These are phyloP conservation scores for Glareola pratincola DNA, from an alignment of 2,113 vertebrate genomes.

Conservation along the genomic window DNA sequence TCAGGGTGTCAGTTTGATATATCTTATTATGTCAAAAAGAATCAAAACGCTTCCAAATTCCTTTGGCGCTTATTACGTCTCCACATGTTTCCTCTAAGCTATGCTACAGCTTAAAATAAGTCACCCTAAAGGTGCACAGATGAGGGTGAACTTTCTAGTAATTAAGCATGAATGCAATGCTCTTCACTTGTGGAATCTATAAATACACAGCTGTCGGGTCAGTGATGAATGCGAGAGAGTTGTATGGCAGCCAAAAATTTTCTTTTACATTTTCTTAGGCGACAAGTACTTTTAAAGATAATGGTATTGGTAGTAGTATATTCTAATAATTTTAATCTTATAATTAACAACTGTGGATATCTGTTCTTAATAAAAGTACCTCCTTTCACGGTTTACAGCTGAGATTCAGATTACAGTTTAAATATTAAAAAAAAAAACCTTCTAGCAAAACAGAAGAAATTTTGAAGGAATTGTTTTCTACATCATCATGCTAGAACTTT, in stretches of 20 bases:
- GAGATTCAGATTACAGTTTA: background rate
- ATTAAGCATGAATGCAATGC: background rate
- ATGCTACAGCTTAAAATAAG: background rate
- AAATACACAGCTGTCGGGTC: background rate
- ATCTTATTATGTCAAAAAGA: background rate
- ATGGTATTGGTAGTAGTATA: background rate
- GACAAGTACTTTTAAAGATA: background rate
- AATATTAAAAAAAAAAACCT: background rate
- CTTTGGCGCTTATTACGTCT: background rate
- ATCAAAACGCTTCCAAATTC: conserved; percentile 1
- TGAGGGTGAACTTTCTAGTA: background rate
- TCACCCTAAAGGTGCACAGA: background rate
- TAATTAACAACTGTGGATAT: background rate
- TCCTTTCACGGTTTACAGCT: background rate
- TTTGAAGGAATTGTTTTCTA: background rate
- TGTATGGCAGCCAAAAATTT: background rate
- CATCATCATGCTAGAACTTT: background rate
- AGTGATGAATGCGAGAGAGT: background rate
- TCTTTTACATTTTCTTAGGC: background rate
- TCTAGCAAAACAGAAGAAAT: background rate
- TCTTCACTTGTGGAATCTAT: background rate
- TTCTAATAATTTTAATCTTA: background rate
- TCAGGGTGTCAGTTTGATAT: background rate
- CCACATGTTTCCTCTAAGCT: background rate
- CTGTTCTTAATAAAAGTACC: background rate